Conservation (phyloP, 2,888 invertebrate species). For the Tetranychus piercei region DNA sequence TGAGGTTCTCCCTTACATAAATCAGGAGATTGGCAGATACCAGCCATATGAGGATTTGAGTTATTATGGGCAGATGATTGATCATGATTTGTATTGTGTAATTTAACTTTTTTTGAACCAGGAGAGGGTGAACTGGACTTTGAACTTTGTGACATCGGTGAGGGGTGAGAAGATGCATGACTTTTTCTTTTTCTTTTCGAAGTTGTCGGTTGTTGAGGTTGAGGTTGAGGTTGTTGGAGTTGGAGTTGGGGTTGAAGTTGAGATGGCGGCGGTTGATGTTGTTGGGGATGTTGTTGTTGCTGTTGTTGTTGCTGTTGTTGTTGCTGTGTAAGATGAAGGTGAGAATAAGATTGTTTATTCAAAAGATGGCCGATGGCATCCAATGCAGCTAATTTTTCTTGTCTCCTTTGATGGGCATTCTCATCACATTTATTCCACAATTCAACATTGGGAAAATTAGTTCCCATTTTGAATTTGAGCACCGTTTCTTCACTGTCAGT, state of each 20-base stretch:
- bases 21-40: slow-evolving; percentile 13
- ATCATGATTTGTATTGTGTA: not conserved
- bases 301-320: too few relatives aligned
- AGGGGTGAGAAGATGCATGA: not conserved
- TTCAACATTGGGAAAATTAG: not conserved
- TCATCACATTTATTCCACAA: not conserved
- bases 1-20: slow-evolving; percentile 53
- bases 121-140: not conserved
- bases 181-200: not conserved
- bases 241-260: not conserved
- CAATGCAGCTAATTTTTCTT: not conserved
- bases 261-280: not conserved
- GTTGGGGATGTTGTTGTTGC: not conserved
- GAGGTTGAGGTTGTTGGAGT: not conserved
- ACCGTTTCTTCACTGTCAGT: not conserved
- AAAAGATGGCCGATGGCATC: not conserved
- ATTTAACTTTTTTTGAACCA: slow-evolving; percentile 8
- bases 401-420: not conserved
- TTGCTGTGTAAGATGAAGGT: too few relatives aligned
- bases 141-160: slow-evolving; percentile 14
- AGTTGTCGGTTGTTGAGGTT: not conserved
- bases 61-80: not conserved
- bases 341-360: too few relatives aligned
- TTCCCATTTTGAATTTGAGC: not conserved
- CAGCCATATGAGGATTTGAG: not conserved